phyloP scores from a whole-genome alignment of 1,140 invertebrate genomes.

The Heliothis virescens region DNA sequence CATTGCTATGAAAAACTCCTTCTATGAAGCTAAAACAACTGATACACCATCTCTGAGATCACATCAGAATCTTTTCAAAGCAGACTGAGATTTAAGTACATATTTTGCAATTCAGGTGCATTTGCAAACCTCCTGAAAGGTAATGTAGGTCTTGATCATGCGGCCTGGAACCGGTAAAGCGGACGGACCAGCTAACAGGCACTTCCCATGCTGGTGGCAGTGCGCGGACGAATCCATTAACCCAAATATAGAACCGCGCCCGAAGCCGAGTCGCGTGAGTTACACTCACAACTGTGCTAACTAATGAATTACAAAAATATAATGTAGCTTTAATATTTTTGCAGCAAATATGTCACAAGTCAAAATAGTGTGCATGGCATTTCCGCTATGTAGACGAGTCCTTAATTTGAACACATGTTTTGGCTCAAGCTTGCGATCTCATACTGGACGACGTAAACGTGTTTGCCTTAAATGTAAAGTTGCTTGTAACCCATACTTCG shows the following conservation, averaged over 20 bases:
- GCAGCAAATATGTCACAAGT: background rate
- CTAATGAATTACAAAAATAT: slow-evolving; percentile 38
- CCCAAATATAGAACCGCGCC: slow-evolving; percentile 85
- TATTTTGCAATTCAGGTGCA: background rate
- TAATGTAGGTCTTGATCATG: slow-evolving; percentile 38
- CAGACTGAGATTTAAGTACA: background rate
- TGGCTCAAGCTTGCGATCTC: background rate
- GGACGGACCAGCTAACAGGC: slow-evolving; percentile 77
- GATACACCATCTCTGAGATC: background rate
- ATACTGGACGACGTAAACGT: background rate
- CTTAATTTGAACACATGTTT: background rate
- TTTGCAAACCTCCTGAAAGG: background rate
- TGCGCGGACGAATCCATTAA: slow-evolving; percentile 84
- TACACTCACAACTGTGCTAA: slow-evolving; percentile 48
- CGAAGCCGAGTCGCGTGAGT: slow-evolving; percentile 70
- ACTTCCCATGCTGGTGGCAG: slow-evolving; percentile 77
- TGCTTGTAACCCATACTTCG: background rate
- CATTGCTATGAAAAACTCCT: no score
- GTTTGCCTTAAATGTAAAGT: slow-evolving; percentile 16
- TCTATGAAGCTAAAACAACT: no score
- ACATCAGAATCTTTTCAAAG: background rate
- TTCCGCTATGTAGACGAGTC: background rate
- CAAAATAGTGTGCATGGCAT: background rate
- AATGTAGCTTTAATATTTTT: background rate
- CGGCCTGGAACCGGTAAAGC: slow-evolving; percentile 56